Evolutionary conservation across 2,113 vertebrate genomes (phyloP), one percentile per base, ranked within the genome.

Genomic region (Barbus barbus): DNA sequence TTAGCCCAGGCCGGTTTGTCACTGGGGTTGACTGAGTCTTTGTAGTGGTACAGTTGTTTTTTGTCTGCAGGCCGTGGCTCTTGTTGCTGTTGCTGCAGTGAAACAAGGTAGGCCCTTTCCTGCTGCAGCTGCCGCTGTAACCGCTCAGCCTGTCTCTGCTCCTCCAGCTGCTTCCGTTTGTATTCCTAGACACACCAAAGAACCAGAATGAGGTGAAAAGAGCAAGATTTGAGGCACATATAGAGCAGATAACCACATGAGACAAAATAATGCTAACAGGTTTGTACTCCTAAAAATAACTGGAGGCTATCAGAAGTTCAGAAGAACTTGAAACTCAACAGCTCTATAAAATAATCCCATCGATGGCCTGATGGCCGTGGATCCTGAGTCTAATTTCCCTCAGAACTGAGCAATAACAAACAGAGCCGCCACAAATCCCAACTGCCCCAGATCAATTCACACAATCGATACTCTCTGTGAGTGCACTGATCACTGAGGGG

Each of bases 1-100:
- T 99, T 97, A 89, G 96, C 97, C 98, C 98, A 99, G 0, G 97
- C 95, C 2, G 98, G 98, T 46, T 99, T 99, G 94, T 99, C 97
- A 5, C 93, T 96, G 79, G 96, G 90, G 85, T 97, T 98, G 81
- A 97, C 96, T 67, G 97, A 96, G 89, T 99, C 98, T 73, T 99
- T 99, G 93, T 98, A 99, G 91, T 99, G 98, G 92, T 99, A 99
- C 33, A 99, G 95, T 22, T 96, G 96, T 86, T 98, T 99, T 93
- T 99, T 99, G 89, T 99, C 98, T 0, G 94, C 91, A 0, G 96
- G 95, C 3, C 98, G 94, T 84, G 95, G 93, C 31, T 96, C 95
- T 82, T 97, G 96, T 88, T 97, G 96, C 89, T 97, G 96, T 90
- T 97, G 95, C 83, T 95, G 96, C 28, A 99, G 94, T 4, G 98